Evolutionary conservation across 2,888 invertebrate species (phyloP).

Genomic region (Drosophila subquinaria): DNA sequence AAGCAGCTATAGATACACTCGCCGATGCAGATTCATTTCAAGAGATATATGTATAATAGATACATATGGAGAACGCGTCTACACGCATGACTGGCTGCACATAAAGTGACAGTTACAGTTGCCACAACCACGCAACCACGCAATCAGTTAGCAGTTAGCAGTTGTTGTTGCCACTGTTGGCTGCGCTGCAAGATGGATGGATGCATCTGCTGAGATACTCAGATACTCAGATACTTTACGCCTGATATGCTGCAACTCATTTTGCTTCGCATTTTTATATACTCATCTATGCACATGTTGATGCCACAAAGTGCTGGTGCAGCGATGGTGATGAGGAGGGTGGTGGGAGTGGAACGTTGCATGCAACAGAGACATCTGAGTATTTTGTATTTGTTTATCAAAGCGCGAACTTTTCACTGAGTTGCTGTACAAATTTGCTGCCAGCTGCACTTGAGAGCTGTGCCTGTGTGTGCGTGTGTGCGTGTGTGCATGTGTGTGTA

Average conservation of each 20-base stretch:
- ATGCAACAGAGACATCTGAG: conserved; percentile 29
- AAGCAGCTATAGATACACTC: background rate
- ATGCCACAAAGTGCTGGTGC: conserved; percentile 21
- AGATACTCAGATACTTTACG: conserved; percentile 52
- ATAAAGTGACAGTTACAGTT: conserved; percentile 59
- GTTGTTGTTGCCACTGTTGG: conserved; percentile 9
- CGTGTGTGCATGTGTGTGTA: conserved; percentile 13
- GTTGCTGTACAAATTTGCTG: conserved; percentile 57
- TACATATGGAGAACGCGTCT: conserved; percentile 7
- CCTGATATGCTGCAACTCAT: conserved; percentile 56
- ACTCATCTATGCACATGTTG: conserved; percentile 4
- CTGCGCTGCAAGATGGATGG: background rate
- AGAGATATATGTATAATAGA: background rate
- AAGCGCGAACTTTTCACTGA: conserved; percentile 68
- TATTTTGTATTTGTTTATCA: conserved; percentile 74
- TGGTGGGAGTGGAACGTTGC: background rate
- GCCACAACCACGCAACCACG: background rate
- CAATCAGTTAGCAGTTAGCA: conserved; percentile 39
- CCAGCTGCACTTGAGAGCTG: conserved; percentile 62
- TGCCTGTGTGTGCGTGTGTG: conserved; percentile 1
- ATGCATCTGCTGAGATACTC: conserved; percentile 50
- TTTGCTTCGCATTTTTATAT: conserved; percentile 50
- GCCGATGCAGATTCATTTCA: conserved; percentile 2
- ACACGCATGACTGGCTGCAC: conserved; percentile 48
- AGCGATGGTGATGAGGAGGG: conserved; percentile 4